Evolutionary conservation across 1,140 invertebrate species (phyloP), one percentile per base, ranked within the genome.

Genomic region (Acromyrmex charruanus): DNA sequence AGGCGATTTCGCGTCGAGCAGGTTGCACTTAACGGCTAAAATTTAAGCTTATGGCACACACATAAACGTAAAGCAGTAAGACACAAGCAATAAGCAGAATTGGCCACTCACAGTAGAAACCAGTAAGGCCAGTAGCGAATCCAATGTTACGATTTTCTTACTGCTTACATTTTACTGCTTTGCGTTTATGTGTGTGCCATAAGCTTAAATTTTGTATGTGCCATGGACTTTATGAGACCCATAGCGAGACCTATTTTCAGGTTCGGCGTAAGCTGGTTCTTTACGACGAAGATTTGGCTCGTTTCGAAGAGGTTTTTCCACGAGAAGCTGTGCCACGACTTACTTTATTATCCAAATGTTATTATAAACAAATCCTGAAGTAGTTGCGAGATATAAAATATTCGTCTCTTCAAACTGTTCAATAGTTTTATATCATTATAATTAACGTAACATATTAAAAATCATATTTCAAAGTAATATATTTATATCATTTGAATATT

Each of bases 191-290:
- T n/a, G n/a, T n/a, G n/a, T n/a, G n/a, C n/a, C n/a, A n/a, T n/a
- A n/a, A n/a, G n/a, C n/a, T n/a, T n/a, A n/a, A n/a, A n/a, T n/a
- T 44, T 44, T 44, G 39, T 44, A 44, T 3, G 9, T 10, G 9
- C 7, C 9, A 44, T 12, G 39, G 10, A 9, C 39, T 84, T 74
- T 75, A 75, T 49, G 55, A 55, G 25, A 44, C 58, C 53, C 55
- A 63, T 63, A 35, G 65, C 49, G 31, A 21, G 49, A 25, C 25
- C 49, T 81, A 71, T 81, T 81, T 81, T 81, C 65, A 39, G 77
- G 65, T 81, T 81, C 65, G 25, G 65, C 77, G 31, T 49, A 49
- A 39, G 9, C 49, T 25, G 18, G 3, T n/a, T 31, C 18, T 49
- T n/a, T 6, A 16, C 39, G 59, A 25, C 25, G 18, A 51, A 14